Percentiles rank a stretch among this genome's conserved stretches.
These are phyloP conservation scores for Corvus hawaiiensis DNA, from an alignment of 2,113 vertebrate species.

Conservation along the genomic window DNA sequence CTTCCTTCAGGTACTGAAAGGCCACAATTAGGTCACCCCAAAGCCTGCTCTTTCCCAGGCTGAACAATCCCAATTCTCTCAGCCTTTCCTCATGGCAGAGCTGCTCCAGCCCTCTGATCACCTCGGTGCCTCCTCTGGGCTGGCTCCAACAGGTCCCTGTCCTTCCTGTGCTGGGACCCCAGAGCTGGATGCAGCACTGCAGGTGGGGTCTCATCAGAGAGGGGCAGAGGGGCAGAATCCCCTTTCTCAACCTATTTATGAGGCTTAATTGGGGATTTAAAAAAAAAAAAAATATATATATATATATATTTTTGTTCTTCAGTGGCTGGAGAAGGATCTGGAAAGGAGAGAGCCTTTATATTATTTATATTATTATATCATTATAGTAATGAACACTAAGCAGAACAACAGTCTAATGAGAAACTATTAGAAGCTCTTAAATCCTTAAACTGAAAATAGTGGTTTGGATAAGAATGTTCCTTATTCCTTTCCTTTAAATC, in stretches of 20 bases:
- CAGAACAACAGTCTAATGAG: not conserved
- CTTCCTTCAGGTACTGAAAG: rapidly evolving
- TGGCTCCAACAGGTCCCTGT: not conserved
- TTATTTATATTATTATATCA: not conserved
- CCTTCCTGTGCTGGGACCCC: not conserved
- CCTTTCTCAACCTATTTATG: not conserved
- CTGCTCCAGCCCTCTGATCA: not conserved
- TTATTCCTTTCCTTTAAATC: not conserved
- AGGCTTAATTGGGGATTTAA: not conserved
- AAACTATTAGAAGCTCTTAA: not conserved
- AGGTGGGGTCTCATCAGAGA: not conserved
- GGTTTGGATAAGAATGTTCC: not conserved
- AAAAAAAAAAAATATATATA: no score
- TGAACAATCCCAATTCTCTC: rapidly evolving
- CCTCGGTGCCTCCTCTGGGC: not conserved
- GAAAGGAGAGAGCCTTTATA: not conserved
- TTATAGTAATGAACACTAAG: not conserved
- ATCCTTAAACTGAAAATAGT: not conserved
- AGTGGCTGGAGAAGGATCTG: not conserved
- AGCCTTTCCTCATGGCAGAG: not conserved
- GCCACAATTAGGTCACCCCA: rapidly evolving
- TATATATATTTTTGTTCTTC: not conserved
- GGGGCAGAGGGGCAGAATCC: not conserved
- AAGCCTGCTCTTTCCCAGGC: rapidly evolving
- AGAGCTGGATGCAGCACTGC: not conserved